These are phyloP conservation scores for Bergia sp. DNA, from an alignment of 92 coral and sea anemone genomes.

Conservation along the genomic window DNA sequence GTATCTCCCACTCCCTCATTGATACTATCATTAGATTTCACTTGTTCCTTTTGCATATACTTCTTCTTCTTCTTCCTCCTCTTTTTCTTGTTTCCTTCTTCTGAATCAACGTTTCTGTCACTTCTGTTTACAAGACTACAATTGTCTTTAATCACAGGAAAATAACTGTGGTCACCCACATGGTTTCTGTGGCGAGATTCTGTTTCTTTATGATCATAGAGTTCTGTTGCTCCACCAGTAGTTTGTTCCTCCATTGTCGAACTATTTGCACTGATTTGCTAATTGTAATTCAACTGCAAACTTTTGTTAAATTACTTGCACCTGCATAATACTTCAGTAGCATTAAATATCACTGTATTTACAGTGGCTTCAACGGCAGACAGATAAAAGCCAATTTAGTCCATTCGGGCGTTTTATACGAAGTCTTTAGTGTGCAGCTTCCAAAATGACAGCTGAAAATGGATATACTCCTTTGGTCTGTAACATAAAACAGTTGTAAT, in stretches of 20 bases:
- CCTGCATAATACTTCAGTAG: background rate
- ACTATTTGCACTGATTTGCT: background rate
- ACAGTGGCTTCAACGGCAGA: background rate
- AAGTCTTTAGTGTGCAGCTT: background rate
- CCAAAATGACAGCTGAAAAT: background rate
- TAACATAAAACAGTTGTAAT: background rate
- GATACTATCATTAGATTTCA: slow-evolving; percentile 29
- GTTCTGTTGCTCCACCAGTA: background rate
- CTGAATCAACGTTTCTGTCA: slow-evolving; percentile 26
- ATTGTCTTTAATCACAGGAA: background rate
- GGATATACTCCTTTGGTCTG: background rate
- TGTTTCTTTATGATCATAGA: background rate
- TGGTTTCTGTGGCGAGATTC: background rate
- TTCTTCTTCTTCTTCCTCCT: slow-evolving; percentile 36
- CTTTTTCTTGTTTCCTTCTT: slow-evolving; percentile 59
- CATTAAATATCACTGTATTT: background rate
- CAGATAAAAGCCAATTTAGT: background rate
- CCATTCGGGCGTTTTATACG: background rate
- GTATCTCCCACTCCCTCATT: slow-evolving; percentile 6
- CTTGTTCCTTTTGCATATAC: background rate
- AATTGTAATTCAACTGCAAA: background rate
- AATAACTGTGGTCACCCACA: background rate
- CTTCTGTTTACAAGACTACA: slow-evolving; percentile 13
- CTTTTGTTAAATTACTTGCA: background rate
- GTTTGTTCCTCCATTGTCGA: slow-evolving; percentile 23